These are phyloP conservation scores for Isoperla grammatica DNA, from an alignment of 2,888 invertebrate species.

Conservation along the genomic window DNA sequence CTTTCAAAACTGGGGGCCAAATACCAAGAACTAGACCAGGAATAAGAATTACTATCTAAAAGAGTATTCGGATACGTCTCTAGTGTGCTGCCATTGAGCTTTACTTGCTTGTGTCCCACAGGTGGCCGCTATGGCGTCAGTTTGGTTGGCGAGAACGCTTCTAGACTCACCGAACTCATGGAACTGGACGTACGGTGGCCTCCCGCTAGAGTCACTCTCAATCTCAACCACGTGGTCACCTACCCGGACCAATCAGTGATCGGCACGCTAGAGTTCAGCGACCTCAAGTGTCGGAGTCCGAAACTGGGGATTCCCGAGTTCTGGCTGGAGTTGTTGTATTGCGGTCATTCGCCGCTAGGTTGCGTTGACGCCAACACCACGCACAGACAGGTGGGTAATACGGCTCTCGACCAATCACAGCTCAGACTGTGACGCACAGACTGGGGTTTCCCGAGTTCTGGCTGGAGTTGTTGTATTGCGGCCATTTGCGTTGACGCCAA, in stretches of 20 bases:
- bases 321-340: slow-evolving; percentile 73
- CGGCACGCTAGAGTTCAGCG: slow-evolving; percentile 69
- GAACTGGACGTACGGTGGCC: slow-evolving; percentile 77
- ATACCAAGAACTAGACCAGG: too few relatives aligned
- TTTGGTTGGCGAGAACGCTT: slow-evolving; percentile 56
- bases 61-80: too few relatives aligned
- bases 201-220: slow-evolving; percentile 62
- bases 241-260: slow-evolving; percentile 71
- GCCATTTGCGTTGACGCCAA: slow-evolving; percentile 64
- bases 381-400: slow-evolving; percentile 47
- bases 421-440: too few relatives aligned
- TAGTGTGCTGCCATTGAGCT: too few relatives aligned
- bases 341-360: slow-evolving; percentile 66
- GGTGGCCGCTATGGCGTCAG: slow-evolving; percentile 61
- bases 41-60: too few relatives aligned
- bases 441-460: slow-evolving; percentile 61
- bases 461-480: slow-evolving; percentile 75
- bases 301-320: slow-evolving; percentile 55
- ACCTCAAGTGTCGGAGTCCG: slow-evolving; percentile 58
- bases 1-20: too few relatives aligned
- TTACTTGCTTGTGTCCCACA: slow-evolving; percentile 42
- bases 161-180: slow-evolving; percentile 60
- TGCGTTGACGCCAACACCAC: slow-evolving; percentile 57
- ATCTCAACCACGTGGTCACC: slow-evolving; percentile 70
- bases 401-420: slow-evolving; percentile 30